phyloP scores from a whole-genome alignment of 2,888 invertebrate genomes.

The Margaritifera margaritifera region DNA sequence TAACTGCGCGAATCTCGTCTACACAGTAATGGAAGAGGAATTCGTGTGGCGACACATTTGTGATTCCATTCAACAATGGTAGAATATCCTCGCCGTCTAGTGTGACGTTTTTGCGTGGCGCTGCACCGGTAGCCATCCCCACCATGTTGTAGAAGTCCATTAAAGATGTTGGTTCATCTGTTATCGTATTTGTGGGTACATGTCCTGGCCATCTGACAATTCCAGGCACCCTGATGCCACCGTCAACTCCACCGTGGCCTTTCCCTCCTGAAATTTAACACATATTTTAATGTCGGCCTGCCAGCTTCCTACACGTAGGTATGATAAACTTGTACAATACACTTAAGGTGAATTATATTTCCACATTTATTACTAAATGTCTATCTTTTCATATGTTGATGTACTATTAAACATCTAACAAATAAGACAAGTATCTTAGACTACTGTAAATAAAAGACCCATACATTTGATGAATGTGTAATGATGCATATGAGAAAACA shows the following conservation, averaged over 20 bases:
- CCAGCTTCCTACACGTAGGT: too few relatives aligned
- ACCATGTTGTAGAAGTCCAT: conserved; percentile 71
- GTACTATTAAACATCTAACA: too few relatives aligned
- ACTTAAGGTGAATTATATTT: too few relatives aligned
- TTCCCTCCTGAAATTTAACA: conserved; percentile 58
- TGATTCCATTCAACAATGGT: conserved; percentile 50
- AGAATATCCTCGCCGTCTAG: conserved; percentile 68
- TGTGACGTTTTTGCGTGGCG: conserved; percentile 40
- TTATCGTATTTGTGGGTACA: conserved; percentile 44
- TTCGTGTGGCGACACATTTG: conserved; percentile 48
- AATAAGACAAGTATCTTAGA: too few relatives aligned
- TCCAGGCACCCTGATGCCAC: conserved; percentile 70
- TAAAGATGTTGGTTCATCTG: conserved; percentile 57
- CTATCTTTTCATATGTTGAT: too few relatives aligned
- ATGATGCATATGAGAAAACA: too few relatives aligned
- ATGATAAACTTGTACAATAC: too few relatives aligned
- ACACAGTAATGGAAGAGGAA: conserved; percentile 71
- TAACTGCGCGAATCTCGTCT: conserved; percentile 48
- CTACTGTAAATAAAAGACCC: too few relatives aligned
- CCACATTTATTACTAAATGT: too few relatives aligned
- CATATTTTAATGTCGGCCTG: too few relatives aligned
- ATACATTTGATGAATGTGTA: too few relatives aligned
- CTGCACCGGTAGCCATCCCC: conserved; percentile 41
- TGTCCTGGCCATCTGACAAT: conserved; percentile 62
- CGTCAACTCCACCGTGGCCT: conserved; percentile 64